phyloP scores from a whole-genome alignment of 2,113 vertebrate species.

The Mungos mungo region DNA sequence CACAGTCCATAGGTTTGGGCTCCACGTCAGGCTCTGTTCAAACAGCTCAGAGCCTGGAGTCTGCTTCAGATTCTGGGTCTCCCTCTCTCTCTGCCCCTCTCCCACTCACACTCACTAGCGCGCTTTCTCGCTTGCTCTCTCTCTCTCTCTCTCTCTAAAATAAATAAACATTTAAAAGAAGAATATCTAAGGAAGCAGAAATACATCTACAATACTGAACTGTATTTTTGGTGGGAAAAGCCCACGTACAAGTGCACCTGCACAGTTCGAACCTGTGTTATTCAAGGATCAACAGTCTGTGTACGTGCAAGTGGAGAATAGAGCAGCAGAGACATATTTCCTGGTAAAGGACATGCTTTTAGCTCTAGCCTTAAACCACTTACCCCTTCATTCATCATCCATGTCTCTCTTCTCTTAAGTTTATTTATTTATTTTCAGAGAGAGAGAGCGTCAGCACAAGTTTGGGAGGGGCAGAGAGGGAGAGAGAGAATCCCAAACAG shows the following conservation, averaged over 20 bases:
- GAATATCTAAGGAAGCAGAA: not conserved
- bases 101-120: not conserved
- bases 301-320: not conserved
- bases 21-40: not conserved
- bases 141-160: not conserved
- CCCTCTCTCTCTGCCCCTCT: not conserved
- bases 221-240: not conserved
- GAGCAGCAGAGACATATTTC: not conserved
- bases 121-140: not conserved
- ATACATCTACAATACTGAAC: not conserved
- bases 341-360: not conserved
- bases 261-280: not conserved
- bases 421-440: too few relatives aligned
- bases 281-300: not conserved
- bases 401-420: too few relatives aligned
- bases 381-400: not conserved
- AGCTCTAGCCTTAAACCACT: not conserved
- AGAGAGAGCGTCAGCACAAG: too few relatives aligned
- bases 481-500: too few relatives aligned
- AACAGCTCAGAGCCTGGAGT: not conserved
- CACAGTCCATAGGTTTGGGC: not conserved
- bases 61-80: not conserved
- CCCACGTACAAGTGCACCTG: not conserved
- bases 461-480: too few relatives aligned
- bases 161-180: not conserved